A percentile compares a stretch with the other conserved stretches of the same genome.
Conservation (phyloP, 2,113 vertebrate genomes). For the Setophaga petechia region DNA sequence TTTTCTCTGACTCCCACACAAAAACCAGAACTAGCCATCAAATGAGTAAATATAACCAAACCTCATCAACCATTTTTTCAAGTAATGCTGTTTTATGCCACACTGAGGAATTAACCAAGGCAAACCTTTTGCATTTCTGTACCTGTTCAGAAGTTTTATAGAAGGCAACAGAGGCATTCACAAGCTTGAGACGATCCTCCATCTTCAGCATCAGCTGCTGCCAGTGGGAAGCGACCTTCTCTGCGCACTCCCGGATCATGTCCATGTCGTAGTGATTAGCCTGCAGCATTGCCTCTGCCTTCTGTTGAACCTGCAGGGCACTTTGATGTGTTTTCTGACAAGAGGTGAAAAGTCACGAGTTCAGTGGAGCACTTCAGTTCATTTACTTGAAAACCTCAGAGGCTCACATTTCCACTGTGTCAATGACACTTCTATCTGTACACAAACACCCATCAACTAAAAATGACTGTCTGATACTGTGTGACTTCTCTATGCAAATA, state of each 20-base stretch:
- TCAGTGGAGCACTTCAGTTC: background rate
- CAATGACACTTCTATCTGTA: background rate
- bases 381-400: background rate
- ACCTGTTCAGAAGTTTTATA: slow-evolving; percentile 99
- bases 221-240: slow-evolving; percentile 98
- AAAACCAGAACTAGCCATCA: background rate
- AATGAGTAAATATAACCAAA: background rate
- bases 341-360: background rate
- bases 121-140: background rate
- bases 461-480: background rate
- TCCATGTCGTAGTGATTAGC: slow-evolving; percentile 98
- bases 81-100: background rate
- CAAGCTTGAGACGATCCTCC: slow-evolving; percentile 98
- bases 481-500: background rate
- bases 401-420: background rate
- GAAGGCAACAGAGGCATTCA: slow-evolving; percentile 98
- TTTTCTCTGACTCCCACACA: background rate
- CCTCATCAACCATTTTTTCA: background rate
- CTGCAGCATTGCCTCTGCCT: slow-evolving; percentile 94
- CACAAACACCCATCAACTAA: background rate
- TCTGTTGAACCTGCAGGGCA: slow-evolving; percentile 98
- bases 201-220: slow-evolving; percentile 99
- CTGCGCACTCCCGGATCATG: slow-evolving; percentile 96
- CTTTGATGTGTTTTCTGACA: slow-evolving; percentile 97
- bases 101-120: background rate